Evolutionary conservation across 1,140 invertebrate species (phyloP).

Genomic region (Paramacrobiotus metropolitanus): DNA sequence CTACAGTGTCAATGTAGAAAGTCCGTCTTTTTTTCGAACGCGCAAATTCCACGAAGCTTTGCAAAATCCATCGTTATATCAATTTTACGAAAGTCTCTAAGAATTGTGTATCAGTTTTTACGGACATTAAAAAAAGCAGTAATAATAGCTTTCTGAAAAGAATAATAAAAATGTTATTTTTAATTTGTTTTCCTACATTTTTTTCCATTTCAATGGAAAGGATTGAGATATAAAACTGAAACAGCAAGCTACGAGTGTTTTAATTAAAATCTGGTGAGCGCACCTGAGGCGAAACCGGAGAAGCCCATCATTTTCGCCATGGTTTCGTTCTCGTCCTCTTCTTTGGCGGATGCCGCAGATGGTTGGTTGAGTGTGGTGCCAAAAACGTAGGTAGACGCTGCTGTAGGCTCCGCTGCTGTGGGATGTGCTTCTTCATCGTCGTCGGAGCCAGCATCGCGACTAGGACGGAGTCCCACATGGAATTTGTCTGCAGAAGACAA

Average conservation of each 20-base stretch:
- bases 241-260: too few species aligned
- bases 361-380: background rate
- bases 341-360: background rate
- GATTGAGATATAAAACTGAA: too few species aligned
- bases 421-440: background rate
- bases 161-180: background rate
- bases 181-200: too few species aligned
- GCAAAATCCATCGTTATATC: too few species aligned
- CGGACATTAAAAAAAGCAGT: background rate
- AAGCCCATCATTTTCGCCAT: slow-evolving; percentile 16
- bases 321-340: slow-evolving; percentile 1
- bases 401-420: background rate
- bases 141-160: background rate
- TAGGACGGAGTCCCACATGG: too few species aligned
- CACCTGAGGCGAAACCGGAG: slow-evolving; percentile 12
- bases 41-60: too few species aligned
- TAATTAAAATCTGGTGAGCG: background rate
- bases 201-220: too few species aligned
- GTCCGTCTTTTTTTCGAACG: too few species aligned
- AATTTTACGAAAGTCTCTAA: background rate
- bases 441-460: background rate
- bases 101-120: background rate
- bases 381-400: background rate
- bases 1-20: too few species aligned
- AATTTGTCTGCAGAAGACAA: too few species aligned